phyloP scores from a whole-genome alignment of 2,888 invertebrate genomes.

The Branchipolynoe longqiensis region DNA sequence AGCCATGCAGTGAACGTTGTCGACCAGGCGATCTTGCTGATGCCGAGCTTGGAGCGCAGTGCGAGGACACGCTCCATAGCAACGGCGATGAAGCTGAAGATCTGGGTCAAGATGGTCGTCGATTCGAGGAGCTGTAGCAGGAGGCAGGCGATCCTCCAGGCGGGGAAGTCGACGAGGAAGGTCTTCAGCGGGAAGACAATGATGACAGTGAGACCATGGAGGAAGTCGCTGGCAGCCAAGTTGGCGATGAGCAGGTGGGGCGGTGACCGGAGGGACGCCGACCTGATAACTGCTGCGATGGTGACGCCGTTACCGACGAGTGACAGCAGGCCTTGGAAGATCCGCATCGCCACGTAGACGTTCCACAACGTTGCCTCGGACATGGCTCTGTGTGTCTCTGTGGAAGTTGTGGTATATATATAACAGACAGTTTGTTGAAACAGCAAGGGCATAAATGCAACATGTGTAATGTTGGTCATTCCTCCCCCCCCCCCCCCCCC shows the following conservation, averaged over 20 bases:
- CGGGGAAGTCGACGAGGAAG: neutral
- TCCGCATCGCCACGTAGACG: neutral
- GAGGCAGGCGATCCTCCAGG: neutral
- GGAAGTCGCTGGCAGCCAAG: conserved; percentile 10
- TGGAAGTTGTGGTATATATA: too few relatives aligned
- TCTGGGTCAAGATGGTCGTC: neutral
- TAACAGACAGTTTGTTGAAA: too few relatives aligned
- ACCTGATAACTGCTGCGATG: neutral
- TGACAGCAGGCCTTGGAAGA: neutral
- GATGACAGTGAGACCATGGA: neutral
- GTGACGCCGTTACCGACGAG: neutral
- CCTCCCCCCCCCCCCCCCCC: too few relatives aligned
- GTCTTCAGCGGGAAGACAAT: neutral
- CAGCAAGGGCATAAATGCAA: too few relatives aligned
- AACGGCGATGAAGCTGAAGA: neutral
- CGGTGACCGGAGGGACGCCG: neutral
- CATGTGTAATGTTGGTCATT: too few relatives aligned
- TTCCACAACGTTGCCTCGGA: neutral
- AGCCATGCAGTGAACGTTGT: neutral
- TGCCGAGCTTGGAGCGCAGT: neutral
- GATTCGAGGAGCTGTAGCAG: neutral
- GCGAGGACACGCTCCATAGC: neutral
- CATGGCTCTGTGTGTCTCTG: too few relatives aligned
- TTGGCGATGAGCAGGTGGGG: neutral
- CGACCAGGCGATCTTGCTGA: neutral